Conservation (phyloP, 2,797 vertebrate genomes). For the Rachycentron canadum region DNA sequence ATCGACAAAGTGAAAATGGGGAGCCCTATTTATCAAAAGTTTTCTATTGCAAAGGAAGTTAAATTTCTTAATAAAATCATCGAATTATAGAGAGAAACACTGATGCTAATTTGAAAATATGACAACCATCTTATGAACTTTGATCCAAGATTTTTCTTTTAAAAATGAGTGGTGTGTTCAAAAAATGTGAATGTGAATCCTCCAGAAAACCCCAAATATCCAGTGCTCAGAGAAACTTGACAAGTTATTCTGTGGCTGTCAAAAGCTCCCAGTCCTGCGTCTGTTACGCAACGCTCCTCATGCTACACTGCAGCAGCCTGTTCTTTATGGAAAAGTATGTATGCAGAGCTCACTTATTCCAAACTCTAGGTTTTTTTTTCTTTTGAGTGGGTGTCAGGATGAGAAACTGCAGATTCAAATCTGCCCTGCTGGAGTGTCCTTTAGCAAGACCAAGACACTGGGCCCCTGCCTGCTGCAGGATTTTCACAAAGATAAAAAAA, state of each 20-base stretch:
- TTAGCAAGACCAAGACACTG: not conserved
- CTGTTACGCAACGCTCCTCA: slow-evolving; percentile 35
- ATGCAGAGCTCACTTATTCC: not conserved
- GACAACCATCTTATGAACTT: not conserved
- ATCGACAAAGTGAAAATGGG: no score
- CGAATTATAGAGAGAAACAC: no score
- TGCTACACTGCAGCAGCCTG: slow-evolving; percentile 15
- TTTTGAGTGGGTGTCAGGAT: not conserved
- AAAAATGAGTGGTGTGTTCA: not conserved
- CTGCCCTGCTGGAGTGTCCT: not conserved
- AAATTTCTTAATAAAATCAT: no score
- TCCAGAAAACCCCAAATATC: slow-evolving; percentile 4
- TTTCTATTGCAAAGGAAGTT: no score
- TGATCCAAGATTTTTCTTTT: not conserved
- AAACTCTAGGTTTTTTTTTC: not conserved
- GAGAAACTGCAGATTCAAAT: not conserved
- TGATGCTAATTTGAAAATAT: no score
- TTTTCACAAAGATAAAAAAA: not conserved
- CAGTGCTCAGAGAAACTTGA: not conserved
- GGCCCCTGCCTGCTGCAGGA: not conserved
- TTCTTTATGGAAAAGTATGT: not conserved
- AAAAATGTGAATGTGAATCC: not conserved
- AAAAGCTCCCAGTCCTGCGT: not conserved
- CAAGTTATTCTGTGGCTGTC: slow-evolving; percentile 5
- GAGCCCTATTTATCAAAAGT: no score